Evolutionary conservation across 2,797 vertebrate genomes (phyloP).

Genomic region (Phalanger gymnotis): DNA sequence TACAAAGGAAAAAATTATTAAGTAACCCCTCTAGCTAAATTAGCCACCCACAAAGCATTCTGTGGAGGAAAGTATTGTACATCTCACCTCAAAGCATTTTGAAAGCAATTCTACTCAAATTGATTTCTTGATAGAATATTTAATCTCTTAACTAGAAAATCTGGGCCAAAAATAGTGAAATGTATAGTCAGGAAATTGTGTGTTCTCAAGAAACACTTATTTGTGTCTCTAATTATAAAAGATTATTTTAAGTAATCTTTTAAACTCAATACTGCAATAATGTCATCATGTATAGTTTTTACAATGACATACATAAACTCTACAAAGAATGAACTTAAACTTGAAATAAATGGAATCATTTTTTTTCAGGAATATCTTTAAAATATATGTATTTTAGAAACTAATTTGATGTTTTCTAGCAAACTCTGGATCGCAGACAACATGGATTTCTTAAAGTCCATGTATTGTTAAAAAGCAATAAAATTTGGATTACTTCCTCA

Average conservation of each 20-base stretch:
- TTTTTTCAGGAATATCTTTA: background rate
- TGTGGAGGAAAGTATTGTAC: background rate
- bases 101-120: background rate
- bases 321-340: background rate
- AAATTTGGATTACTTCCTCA: background rate
- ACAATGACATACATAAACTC: background rate
- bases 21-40: constrained; percentile 25
- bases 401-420: background rate
- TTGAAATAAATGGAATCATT: constrained; percentile 17
- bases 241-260: constrained; percentile 33
- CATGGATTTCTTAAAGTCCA: background rate
- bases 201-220: constrained; percentile 25
- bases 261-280: background rate
- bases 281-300: background rate
- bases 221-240: constrained; percentile 5
- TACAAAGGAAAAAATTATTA: background rate
- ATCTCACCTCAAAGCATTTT: background rate
- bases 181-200: constrained; percentile 27
- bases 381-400: background rate
- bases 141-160: constrained; percentile 14
- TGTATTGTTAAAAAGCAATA: background rate
- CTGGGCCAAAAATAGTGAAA: background rate
- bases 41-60: background rate
- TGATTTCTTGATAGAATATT: background rate
- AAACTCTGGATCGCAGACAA: constrained; percentile 14